Base-by-base conservation (phyloP, 2,888 invertebrate genomes). In the Odontocerum albicorne region DNA sequence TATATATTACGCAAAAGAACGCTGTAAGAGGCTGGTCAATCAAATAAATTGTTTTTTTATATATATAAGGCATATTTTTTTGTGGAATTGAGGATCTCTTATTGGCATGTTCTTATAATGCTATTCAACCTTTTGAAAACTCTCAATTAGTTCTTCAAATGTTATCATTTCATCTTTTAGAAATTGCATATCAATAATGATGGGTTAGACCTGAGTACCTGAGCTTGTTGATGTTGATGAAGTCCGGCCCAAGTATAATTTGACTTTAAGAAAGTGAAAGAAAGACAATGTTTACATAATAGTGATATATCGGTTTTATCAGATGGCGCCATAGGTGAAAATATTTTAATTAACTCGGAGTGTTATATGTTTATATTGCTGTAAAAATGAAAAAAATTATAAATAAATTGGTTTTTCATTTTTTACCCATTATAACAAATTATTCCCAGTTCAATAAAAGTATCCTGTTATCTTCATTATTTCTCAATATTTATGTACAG, bases 111-210 rank as follows among this genome's bases (percentile, higher is more conserved):
- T n/a, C n/a, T n/a, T n/a, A n/a, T n/a, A n/a, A n/a, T n/a, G n/a
- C n/a, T n/a, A n/a, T n/a, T 7, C 6, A 27, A 27, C 27, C 4
- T 27, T 27, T 27, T 27, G 27, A 10, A 10, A 27, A 10, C 4
- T 27, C 27, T 7, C 27, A 27, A 6, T 7, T 27, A 6, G 6
- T 7, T 10, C 27, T 27, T 7, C 10, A 10, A 27, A 10, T 27
- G 27, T 4, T 27, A 7, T 6, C 19, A 39, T 33, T 27, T 32
- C 21, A 40, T 21, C n/a, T 43, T 36, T 36, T 57, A 57, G 53
- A 42, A 53, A 49, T 52, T 49, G 52, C 59, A 59, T 59, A 59
- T 59, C 59, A 54, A 49, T 49, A 17, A n/a, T 51, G 31, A 45
- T 39, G 47, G 33, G 38, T 55, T 55, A 55, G 55, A 54, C 8